Base-by-base conservation (phyloP, 2,797 vertebrate species). In the Netta rufina region DNA sequence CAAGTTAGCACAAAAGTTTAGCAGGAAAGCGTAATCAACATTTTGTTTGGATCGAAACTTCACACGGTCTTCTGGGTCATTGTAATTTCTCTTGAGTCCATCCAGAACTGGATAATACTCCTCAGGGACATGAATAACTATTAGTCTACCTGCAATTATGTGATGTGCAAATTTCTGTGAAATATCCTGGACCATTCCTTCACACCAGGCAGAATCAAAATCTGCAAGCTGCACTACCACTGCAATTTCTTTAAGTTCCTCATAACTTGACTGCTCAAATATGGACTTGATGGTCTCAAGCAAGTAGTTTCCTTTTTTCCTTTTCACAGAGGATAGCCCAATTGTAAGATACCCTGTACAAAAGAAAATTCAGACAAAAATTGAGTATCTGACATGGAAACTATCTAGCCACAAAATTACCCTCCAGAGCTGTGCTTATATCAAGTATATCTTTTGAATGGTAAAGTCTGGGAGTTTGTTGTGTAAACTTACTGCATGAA, bases 11-110 rank as follows among this genome's bases (percentile, higher is more conserved):
- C 99, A 99, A 94, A 99, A 99, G 96, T 99, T 99, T 39, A 99
- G 98, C 73, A 99, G 98, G 96, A 99, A 99, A 27, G 99, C 99
- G 33, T 99, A 99, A 97, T 99, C 99, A 82, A 99, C 98, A 56
- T 99, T 99, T 98, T 99, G 99, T 93, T 99, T 99, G 53, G 99
- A 99, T 90, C 99, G 98, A 97, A 99, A 99, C 53, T 98, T 99
- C 33, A 99, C 99, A 51, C 99, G 97, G 69, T 99, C 99, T 88
- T 99, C 99, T 0, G 99, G 99, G 94, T 99, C 99, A 47, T 99
- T 99, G 96, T 99, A 99, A 96, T 99, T 99, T 98, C 99, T 98
- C 96, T 99, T 99, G 79, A 99, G 97, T n/a, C 99, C 99, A 22
- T 99, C 98, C 95, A 99, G 90, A 65, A 98, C 98, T 8, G 99